Evolutionary conservation across 2,888 invertebrate species (phyloP).

Genomic region (Leptothorax acervorum): DNA sequence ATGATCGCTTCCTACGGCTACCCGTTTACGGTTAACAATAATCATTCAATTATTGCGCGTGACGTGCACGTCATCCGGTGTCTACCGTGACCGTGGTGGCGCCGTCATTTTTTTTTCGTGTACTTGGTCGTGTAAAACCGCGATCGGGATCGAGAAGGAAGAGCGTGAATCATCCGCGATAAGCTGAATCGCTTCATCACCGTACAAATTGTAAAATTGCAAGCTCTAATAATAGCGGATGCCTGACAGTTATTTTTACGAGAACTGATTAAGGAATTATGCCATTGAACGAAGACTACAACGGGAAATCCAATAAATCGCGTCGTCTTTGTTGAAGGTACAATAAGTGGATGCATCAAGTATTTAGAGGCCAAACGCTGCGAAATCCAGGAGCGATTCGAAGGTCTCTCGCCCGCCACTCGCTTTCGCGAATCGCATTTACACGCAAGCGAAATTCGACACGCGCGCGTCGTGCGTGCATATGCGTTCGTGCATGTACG

Average conservation of each 20-base stretch:
- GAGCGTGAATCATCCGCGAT: constrained; percentile 31
- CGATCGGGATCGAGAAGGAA: constrained; percentile 24
- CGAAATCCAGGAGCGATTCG: constrained; percentile 9
- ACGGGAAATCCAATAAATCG: constrained; percentile 15
- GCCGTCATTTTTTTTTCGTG: constrained; percentile 42
- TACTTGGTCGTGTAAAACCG: constrained; percentile 14
- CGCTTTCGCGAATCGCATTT: constrained; percentile 20
- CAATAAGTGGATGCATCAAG: neutral
- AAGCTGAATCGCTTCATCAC: constrained; percentile 42
- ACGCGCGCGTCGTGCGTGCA: constrained; percentile 49
- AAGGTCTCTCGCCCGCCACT: constrained; percentile 8
- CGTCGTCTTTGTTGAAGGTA: constrained; percentile 2
- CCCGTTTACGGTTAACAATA: constrained; percentile 78
- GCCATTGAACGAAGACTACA: neutral
- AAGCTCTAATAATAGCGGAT: constrained; percentile 24
- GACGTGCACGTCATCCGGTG: constrained; percentile 71
- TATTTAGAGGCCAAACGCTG: neutral
- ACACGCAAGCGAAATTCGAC: constrained; percentile 53
- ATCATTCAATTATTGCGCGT: constrained; percentile 82
- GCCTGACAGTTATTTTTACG: constrained; percentile 26
- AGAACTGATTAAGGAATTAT: neutral
- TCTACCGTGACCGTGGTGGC: constrained; percentile 37
- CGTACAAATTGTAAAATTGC: constrained; percentile 53
- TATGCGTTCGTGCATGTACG: constrained; percentile 60
- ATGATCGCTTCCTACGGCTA: constrained; percentile 72